A percentile compares a stretch with the other conserved stretches of the same genome.
phyloP scores from a whole-genome alignment of 2,797 vertebrate species.

The Clarias laeviceps region DNA sequence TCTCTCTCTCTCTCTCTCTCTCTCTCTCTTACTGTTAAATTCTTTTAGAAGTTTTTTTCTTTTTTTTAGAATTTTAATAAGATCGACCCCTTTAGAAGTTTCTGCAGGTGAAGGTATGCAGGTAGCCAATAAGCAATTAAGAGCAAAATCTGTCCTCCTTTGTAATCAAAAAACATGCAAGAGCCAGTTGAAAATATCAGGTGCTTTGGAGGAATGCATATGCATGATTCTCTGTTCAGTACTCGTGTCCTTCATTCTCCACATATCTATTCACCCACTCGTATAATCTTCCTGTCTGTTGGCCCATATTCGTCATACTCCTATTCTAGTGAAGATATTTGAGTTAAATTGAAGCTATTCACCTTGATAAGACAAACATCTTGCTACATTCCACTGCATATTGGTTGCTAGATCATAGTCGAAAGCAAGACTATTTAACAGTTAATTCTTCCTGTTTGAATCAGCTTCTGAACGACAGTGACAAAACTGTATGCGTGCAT shows the following conservation, averaged over 20 bases:
- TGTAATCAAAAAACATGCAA: slow-evolving; percentile 9
- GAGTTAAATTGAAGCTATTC: background rate
- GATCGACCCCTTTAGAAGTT: slow-evolving; percentile 30
- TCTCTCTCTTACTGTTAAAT: too few species aligned
- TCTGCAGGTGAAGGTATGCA: background rate
- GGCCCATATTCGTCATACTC: background rate
- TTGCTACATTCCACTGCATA: background rate
- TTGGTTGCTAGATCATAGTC: background rate
- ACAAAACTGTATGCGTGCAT: background rate
- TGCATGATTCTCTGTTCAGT: background rate
- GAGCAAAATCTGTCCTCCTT: slow-evolving; percentile 32
- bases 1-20: background rate
- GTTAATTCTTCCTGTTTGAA: background rate
- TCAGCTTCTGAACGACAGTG: background rate
- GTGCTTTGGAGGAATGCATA: background rate
- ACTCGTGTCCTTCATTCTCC: background rate
- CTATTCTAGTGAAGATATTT: background rate
- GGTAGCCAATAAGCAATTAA: background rate
- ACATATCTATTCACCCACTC: slow-evolving; percentile 11
- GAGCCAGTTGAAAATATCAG: slow-evolving; percentile 26
- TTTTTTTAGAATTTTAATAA: too few species aligned
- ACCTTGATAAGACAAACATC: background rate
- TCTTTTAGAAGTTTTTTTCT: too few species aligned
- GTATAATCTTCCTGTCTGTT: background rate
- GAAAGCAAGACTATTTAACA: background rate